Percentiles rank a stretch among this genome's conserved stretches.
These are phyloP conservation scores for Odontomachus brunneus DNA, from an alignment of 1,140 invertebrate genomes.

Conservation along the genomic window DNA sequence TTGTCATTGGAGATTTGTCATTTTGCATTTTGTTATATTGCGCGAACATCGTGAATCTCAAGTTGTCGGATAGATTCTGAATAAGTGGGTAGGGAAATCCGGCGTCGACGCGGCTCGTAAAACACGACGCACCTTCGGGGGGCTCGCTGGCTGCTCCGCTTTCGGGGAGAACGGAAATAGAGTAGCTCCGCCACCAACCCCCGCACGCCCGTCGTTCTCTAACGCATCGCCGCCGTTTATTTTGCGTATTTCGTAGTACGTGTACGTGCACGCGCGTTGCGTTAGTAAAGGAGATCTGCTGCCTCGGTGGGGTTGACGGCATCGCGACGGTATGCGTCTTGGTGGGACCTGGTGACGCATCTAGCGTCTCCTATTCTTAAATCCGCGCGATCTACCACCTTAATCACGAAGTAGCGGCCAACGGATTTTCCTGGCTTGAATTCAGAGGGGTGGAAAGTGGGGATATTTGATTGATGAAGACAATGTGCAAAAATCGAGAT, in stretches of 20 bases:
- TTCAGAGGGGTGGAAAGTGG: neutral
- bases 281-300: constrained; percentile 36
- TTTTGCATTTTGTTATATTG: constrained; percentile 3
- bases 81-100: constrained; percentile 1
- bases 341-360: constrained; percentile 75
- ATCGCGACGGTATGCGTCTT: constrained; percentile 75
- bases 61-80: neutral
- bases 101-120: constrained; percentile 35
- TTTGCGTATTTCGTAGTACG: constrained; percentile 56
- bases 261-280: constrained; percentile 54
- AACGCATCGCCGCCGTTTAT: constrained; percentile 27
- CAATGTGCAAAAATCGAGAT: neutral
- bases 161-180: constrained; percentile 82
- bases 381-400: constrained; percentile 54
- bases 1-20: neutral
- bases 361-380: constrained; percentile 80
- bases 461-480: neutral
- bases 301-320: constrained; percentile 71
- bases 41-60: neutral
- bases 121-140: constrained; percentile 57
- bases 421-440: constrained; percentile 15
- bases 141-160: constrained; percentile 67
- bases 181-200: constrained; percentile 55
- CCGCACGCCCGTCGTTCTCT: constrained; percentile 43
- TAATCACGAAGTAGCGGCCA: constrained; percentile 66